Conservation (phyloP, 2,797 vertebrate species). For the Coregonus suidteri region DNA sequence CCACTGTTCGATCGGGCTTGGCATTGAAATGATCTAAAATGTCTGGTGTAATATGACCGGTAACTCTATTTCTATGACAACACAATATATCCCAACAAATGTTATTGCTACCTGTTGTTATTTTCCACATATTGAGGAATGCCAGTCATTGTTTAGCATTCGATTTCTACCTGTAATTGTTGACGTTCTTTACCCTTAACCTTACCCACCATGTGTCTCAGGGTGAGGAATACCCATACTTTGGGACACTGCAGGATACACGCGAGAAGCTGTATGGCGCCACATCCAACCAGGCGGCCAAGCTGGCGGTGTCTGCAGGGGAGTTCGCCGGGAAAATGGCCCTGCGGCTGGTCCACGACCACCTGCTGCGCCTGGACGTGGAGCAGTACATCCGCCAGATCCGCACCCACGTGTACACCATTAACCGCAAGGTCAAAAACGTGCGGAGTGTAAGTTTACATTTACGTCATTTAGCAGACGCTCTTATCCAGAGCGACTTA, state of each 20-base stretch:
- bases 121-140: neutral
- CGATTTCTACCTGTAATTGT: too few species aligned
- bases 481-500: too few species aligned
- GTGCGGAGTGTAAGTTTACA: slow-evolving; percentile 53
- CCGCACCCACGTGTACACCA: slow-evolving; percentile 30
- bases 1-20: too few species aligned
- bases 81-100: neutral
- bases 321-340: slow-evolving; percentile 83
- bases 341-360: slow-evolving; percentile 85
- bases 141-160: too few species aligned
- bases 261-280: slow-evolving; percentile 31
- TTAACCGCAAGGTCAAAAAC: slow-evolving; percentile 39
- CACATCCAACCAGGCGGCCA: slow-evolving; percentile 37
- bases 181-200: neutral
- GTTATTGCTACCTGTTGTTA: neutral
- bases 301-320: slow-evolving; percentile 63
- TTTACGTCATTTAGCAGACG: too few species aligned
- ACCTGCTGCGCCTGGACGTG: slow-evolving; percentile 82
- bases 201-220: slow-evolving; percentile 2
- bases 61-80: too few species aligned
- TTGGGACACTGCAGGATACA: slow-evolving; percentile 80
- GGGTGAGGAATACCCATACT: slow-evolving; percentile 70
- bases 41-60: too few species aligned
- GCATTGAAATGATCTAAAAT: too few species aligned
- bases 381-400: slow-evolving; percentile 72